Percentiles rank a stretch among this genome's conserved stretches.
Evolutionary conservation across 1,140 invertebrate species (phyloP).

Genomic region (Ctenoplectra terminalis): DNA sequence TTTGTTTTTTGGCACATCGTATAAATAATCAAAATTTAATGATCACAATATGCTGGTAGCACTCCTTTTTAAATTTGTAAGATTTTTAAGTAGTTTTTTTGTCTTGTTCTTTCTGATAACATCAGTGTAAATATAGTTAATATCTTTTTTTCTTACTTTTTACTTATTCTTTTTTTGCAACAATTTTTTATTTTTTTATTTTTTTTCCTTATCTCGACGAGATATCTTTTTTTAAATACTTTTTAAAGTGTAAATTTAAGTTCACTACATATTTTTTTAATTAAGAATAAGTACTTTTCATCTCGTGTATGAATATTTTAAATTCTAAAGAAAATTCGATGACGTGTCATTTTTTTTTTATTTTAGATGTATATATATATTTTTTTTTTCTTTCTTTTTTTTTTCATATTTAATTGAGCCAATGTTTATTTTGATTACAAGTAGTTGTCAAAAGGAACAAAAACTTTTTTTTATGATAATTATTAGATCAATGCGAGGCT

Average conservation of each 20-base stretch:
- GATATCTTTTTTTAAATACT: slow-evolving; percentile 15
- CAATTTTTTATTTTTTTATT: slow-evolving; percentile 20
- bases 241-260: slow-evolving; percentile 30
- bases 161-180: not conserved
- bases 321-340: slow-evolving; percentile 25
- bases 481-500: not conserved
- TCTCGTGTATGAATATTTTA: slow-evolving; percentile 32
- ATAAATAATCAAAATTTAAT: not conserved
- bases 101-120: slow-evolving; percentile 1
- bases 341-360: not conserved
- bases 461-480: not conserved
- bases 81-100: not conserved
- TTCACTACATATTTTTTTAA: not conserved
- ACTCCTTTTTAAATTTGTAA: too few species aligned
- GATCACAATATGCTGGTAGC: not conserved
- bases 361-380: not conserved
- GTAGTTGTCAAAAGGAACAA: slow-evolving; percentile 12
- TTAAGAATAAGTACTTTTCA: slow-evolving; percentile 34
- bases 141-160: slow-evolving; percentile 26
- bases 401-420: not conserved
- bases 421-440: slow-evolving; percentile 10
- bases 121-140: slow-evolving; percentile 6
- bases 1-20: slow-evolving; percentile 19
- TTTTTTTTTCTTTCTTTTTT: not conserved
- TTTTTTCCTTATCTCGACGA: slow-evolving; percentile 37